Percentiles rank a stretch among this genome's conserved stretches.
These are phyloP conservation scores for Girardia tigrina DNA, from an alignment of 2,888 invertebrate species.

Conservation along the genomic window DNA sequence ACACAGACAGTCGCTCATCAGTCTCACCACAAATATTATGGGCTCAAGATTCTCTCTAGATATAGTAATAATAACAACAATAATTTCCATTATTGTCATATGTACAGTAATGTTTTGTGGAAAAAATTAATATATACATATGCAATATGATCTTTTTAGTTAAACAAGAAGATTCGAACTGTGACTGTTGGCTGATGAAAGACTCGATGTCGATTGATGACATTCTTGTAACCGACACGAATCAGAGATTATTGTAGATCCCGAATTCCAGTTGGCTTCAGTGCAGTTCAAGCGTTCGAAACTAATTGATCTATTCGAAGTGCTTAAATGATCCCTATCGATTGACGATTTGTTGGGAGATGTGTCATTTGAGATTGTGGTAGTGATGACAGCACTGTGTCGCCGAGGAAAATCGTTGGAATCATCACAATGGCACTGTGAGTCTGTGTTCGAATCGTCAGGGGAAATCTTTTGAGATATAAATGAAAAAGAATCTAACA, in stretches of 20 bases:
- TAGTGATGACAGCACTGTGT: not conserved
- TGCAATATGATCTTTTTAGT: too few species aligned
- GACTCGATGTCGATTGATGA: constrained; percentile 10
- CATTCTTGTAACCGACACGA: constrained; percentile 8
- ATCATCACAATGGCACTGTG: not conserved
- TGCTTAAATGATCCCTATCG: not conserved
- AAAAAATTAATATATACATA: too few species aligned
- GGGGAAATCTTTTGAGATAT: not conserved
- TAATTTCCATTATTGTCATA: too few species aligned
- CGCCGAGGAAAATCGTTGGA: not conserved
- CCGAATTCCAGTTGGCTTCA: not conserved
- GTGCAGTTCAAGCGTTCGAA: not conserved
- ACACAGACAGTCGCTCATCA: not conserved
- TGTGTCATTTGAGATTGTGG: not conserved
- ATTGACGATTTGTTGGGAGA: not conserved
- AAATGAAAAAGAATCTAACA: not conserved
- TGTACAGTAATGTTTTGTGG: too few species aligned
- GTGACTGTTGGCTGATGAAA: constrained; percentile 16
- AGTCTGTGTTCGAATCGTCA: not conserved
- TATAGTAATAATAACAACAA: too few species aligned
- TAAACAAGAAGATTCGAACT: not conserved
- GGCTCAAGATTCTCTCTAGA: not conserved
- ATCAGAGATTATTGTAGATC: not conserved
- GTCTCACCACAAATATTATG: too few species aligned
- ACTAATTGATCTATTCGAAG: not conserved